Conservation (phyloP, 2,888 invertebrate genomes). For the Axea sp. region DNA sequence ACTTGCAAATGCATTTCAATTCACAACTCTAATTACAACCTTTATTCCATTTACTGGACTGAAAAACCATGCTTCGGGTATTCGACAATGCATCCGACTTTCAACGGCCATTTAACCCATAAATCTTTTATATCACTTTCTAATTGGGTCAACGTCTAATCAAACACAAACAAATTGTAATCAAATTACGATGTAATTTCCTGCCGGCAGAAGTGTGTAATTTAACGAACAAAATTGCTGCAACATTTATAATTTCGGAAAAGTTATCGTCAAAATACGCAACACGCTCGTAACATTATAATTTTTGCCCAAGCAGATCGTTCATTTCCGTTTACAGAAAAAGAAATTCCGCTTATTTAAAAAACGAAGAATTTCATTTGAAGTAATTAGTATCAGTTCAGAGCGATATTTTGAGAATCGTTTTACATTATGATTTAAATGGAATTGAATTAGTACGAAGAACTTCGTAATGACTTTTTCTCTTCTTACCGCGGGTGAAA, state of each 20-base stretch:
- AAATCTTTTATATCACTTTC: conserved; percentile 47
- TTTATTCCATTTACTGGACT: conserved; percentile 23
- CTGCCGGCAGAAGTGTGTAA: too few species aligned
- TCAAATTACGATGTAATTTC: conserved; percentile 31
- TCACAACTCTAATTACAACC: conserved; percentile 35
- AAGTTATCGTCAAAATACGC: too few species aligned
- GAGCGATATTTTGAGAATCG: too few species aligned
- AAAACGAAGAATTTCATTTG: too few species aligned
- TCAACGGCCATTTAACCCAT: conserved; percentile 43
- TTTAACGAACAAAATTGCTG: too few species aligned
- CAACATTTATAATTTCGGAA: too few species aligned
- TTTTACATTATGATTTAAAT: too few species aligned
- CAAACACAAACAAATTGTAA: conserved; percentile 37
- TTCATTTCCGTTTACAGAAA: too few species aligned
- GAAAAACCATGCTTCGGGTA: conserved; percentile 21
- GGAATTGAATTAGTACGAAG: conserved; percentile 18
- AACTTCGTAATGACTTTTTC: conserved; percentile 48
- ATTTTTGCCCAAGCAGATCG: too few species aligned
- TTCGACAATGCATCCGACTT: conserved; percentile 33
- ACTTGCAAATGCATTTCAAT: conserved; percentile 14
- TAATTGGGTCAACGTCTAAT: conserved; percentile 41
- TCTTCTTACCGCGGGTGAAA: conserved; percentile 41
- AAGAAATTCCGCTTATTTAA: too few species aligned
- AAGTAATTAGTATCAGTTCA: too few species aligned
- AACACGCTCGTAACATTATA: too few species aligned